Evolutionary conservation across 2,888 invertebrate genomes (phyloP).

Genomic region (Apamea sordens): DNA sequence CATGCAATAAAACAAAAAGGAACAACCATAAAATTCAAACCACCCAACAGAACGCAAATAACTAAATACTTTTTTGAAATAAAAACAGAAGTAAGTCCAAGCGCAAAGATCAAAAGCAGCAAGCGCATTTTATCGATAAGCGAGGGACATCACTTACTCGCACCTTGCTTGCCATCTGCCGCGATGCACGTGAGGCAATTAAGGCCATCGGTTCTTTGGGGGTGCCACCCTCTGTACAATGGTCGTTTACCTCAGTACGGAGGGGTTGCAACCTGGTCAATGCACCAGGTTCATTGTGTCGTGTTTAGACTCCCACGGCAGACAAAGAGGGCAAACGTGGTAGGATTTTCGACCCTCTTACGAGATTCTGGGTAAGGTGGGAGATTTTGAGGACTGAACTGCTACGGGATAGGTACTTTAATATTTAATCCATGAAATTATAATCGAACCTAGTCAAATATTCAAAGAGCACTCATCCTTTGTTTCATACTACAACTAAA

Average conservation of each 20-base stretch:
- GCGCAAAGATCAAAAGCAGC: constrained; percentile 63
- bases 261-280: constrained; percentile 85
- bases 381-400: constrained; percentile 4
- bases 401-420: neutral
- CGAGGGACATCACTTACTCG: constrained; percentile 84
- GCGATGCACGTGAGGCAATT: constrained; percentile 88
- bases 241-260: constrained; percentile 86
- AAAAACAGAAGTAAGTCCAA: constrained; percentile 43
- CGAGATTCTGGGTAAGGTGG: constrained; percentile 6
- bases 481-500: neutral
- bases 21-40: constrained; percentile 41
- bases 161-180: constrained; percentile 90
- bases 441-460: neutral
- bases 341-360: constrained; percentile 31
- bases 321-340: constrained; percentile 62
- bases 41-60: constrained; percentile 47
- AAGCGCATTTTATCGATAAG: constrained; percentile 80
- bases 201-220: constrained; percentile 81
- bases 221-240: constrained; percentile 87
- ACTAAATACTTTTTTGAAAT: constrained; percentile 46
- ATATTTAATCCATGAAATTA: constrained; percentile 2
- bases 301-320: constrained; percentile 73
- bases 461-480: neutral
- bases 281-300: constrained; percentile 75
- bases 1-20: constrained; percentile 36